A percentile compares a stretch with the other conserved stretches of the same genome.
These are phyloP conservation scores for Papilio glaucus DNA, from an alignment of 1,140 invertebrate genomes.

Conservation along the genomic window DNA sequence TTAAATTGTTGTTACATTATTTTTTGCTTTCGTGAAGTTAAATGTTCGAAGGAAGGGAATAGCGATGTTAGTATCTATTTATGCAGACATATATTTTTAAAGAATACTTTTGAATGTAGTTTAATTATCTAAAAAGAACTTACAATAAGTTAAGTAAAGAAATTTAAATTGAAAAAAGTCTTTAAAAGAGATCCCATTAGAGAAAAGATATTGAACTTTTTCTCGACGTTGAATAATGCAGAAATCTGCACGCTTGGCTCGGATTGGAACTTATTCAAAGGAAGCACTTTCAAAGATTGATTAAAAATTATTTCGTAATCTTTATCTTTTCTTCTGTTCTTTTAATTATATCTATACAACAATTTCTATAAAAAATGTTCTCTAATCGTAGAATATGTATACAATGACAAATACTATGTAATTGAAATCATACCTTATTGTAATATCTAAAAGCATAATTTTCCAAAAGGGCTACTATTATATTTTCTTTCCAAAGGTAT, in stretches of 20 bases:
- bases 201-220: conserved; percentile 13
- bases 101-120: neutral
- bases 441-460: too few relatives aligned
- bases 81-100: neutral
- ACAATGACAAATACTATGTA: too few relatives aligned
- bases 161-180: neutral
- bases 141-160: neutral
- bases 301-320: neutral
- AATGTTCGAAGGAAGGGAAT: too few relatives aligned
- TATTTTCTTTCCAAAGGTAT: too few relatives aligned
- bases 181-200: conserved; percentile 13
- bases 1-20: too few relatives aligned
- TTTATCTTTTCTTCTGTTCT: neutral
- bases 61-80: too few relatives aligned
- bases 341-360: neutral
- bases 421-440: too few relatives aligned
- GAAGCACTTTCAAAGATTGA: conserved; percentile 16
- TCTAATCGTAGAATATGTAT: too few relatives aligned
- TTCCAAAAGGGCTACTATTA: too few relatives aligned
- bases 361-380: too few relatives aligned
- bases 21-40: too few relatives aligned
- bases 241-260: conserved; percentile 23
- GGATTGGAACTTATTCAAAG: conserved; percentile 20
- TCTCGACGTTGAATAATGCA: conserved; percentile 15
- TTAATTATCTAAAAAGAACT: neutral